Conservation (phyloP, 2,113 vertebrate species). For the Phalacrocorax pelagicus region DNA sequence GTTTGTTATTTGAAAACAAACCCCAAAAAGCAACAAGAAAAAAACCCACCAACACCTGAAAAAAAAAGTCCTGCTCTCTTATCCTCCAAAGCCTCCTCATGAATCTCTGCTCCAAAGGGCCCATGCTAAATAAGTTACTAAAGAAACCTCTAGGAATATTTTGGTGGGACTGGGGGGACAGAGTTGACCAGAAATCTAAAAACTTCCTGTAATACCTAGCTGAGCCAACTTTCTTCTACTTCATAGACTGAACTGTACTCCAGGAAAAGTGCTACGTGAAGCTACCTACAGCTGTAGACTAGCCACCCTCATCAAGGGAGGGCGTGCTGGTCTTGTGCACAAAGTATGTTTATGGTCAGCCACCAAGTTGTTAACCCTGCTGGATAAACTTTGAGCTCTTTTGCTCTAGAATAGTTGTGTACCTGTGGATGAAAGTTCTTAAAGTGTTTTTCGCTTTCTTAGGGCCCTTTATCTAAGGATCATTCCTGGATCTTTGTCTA, state of each 20-base stretch:
- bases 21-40: too few relatives aligned
- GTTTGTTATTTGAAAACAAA: too few relatives aligned
- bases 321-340: too few relatives aligned
- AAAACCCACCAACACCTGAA: too few relatives aligned
- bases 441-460: not conserved
- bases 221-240: not conserved
- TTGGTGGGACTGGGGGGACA: too few relatives aligned
- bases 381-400: too few relatives aligned
- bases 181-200: not conserved
- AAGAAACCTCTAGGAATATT: not conserved
- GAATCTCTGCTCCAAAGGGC: not conserved
- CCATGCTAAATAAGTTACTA: accelerated
- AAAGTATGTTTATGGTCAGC: not conserved
- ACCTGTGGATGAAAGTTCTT: not conserved
- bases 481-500: not conserved
- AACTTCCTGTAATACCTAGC: too few relatives aligned
- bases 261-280: not conserved
- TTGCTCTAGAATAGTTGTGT: not conserved
- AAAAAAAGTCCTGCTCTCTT: not conserved
- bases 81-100: not conserved
- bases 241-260: not conserved
- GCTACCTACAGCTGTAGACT: not conserved
- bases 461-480: not conserved
- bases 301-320: not conserved
- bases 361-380: not conserved